Evolutionary conservation across 2,797 vertebrate genomes (phyloP).

Genomic region (Gallirallus australis): DNA sequence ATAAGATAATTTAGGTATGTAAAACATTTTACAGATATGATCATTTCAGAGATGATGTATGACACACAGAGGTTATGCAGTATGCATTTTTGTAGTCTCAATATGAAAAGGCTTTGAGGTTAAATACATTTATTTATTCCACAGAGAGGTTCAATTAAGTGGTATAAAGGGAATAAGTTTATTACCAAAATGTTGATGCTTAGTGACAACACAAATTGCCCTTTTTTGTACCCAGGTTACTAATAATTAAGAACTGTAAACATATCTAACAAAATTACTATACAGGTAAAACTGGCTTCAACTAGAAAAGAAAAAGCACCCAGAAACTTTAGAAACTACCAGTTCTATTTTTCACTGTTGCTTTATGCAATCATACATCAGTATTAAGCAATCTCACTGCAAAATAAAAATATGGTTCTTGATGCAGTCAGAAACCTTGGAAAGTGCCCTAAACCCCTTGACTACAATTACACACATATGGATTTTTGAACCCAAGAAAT

Average conservation of each 20-base stretch:
- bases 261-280: neutral
- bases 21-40: slow-evolving; percentile 41
- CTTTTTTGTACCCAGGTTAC: neutral
- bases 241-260: neutral
- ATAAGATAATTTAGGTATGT: slow-evolving; percentile 61
- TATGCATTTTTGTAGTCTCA: slow-evolving; percentile 7
- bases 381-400: neutral
- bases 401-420: neutral
- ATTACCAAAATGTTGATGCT: neutral
- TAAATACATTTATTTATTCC: slow-evolving; percentile 24
- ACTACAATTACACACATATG: neutral
- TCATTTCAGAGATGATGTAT: neutral
- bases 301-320: neutral
- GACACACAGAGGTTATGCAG: neutral
- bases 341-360: neutral
- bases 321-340: neutral
- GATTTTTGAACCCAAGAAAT: neutral
- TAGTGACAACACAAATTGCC: neutral
- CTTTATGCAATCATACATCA: neutral
- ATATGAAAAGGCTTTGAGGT: slow-evolving; percentile 29
- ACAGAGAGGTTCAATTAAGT: neutral
- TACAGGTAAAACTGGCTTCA: neutral
- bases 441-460: neutral
- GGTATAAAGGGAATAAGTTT: neutral
- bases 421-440: neutral